Evolutionary conservation across 2,113 vertebrate species (phyloP).

Genomic region (Cacatua alba): DNA sequence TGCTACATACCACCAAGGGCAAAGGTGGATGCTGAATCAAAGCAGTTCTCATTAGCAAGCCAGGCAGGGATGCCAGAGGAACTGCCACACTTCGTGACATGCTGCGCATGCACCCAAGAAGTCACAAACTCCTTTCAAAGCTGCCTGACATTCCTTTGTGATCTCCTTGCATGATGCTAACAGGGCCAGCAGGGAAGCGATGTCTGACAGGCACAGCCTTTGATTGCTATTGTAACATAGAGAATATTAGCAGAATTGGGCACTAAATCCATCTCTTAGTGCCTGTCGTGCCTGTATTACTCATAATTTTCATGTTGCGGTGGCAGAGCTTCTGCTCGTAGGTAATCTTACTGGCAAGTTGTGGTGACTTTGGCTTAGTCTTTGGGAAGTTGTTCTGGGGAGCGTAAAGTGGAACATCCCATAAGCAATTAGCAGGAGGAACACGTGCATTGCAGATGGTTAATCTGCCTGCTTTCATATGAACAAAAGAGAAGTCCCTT

Average conservation of each 20-base stretch:
- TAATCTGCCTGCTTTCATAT: constrained; percentile 69
- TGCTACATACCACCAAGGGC: background rate
- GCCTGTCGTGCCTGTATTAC: background rate
- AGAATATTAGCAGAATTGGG: background rate
- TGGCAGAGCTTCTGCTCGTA: background rate
- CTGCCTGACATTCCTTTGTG: background rate
- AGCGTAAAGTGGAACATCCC: constrained; percentile 34
- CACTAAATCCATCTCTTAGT: background rate
- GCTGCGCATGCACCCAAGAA: background rate
- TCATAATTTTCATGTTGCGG: background rate
- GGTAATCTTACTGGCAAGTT: constrained; percentile 33
- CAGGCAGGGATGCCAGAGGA: background rate
- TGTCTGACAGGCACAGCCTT: background rate
- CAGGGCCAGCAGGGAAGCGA: background rate
- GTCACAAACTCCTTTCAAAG: constrained; percentile 23
- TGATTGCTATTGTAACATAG: background rate
- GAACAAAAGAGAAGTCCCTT: constrained; percentile 72
- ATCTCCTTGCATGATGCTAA: background rate
- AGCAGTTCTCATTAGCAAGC: constrained; percentile 38
- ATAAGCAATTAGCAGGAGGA: constrained; percentile 61
- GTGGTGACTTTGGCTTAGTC: constrained; percentile 43
- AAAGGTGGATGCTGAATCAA: constrained; percentile 2
- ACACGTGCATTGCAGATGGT: constrained; percentile 72
- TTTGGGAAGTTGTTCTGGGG: constrained; percentile 46
- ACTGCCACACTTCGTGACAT: background rate